Percentiles rank a stretch among this genome's conserved stretches.
These are phyloP conservation scores for Pseudorhombus dupliciocellatus DNA, from an alignment of 2,113 vertebrate genomes.

Conservation along the genomic window DNA sequence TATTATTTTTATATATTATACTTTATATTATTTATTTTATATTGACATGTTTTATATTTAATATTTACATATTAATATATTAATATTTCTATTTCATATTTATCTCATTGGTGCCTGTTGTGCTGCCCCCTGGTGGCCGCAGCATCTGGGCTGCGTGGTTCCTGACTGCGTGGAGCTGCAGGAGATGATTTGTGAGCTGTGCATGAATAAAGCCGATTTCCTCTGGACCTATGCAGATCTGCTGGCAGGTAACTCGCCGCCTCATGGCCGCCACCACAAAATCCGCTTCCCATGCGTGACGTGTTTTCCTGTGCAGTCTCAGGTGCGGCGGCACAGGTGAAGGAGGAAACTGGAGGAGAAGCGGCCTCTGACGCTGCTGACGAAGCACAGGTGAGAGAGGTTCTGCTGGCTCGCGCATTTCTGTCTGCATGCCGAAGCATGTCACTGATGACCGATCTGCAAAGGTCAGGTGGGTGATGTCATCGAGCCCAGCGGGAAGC, in stretches of 20 bases:
- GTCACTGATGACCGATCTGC: neutral
- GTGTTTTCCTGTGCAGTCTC: constrained; percentile 21
- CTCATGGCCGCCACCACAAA: neutral
- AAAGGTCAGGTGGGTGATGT: constrained; percentile 47
- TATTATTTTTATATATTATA: too few species aligned
- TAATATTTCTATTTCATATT: too few species aligned
- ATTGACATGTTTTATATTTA: too few species aligned
- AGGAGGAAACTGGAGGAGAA: constrained; percentile 60
- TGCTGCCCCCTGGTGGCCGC: neutral
- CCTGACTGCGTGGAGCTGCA: constrained; percentile 92
- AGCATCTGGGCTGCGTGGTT: constrained; percentile 90
- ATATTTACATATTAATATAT: too few species aligned
- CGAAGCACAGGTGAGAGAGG: constrained; percentile 55
- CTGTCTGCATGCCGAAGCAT: neutral
- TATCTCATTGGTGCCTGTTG: neutral
- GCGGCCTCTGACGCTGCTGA: neutral
- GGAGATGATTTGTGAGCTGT: constrained; percentile 95
- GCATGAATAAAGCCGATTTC: constrained; percentile 89
- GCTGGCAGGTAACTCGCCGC: constrained; percentile 81
- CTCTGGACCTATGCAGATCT: constrained; percentile 88
- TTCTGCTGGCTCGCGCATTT: neutral
- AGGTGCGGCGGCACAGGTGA: constrained; percentile 60
- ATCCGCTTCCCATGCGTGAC: too few species aligned
- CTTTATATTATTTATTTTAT: too few species aligned
- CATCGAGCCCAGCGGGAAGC: constrained; percentile 67